Percentiles rank a stretch among this genome's conserved stretches.
These are phyloP conservation scores for Eupithecia dodoneata DNA, from an alignment of 2,888 invertebrate species.

Conservation along the genomic window DNA sequence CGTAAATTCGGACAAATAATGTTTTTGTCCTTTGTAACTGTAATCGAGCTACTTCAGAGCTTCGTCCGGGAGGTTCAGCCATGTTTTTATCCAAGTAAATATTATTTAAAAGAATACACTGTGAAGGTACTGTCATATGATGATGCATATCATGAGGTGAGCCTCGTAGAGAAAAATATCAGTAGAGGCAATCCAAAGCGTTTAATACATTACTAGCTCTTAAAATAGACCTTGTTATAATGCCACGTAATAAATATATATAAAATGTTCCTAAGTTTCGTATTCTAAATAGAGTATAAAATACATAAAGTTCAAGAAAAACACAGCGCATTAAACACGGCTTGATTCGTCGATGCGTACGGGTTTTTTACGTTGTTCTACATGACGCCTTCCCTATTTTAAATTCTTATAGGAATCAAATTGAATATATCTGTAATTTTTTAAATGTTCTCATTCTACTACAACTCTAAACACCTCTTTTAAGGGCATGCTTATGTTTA, in stretches of 20 bases:
- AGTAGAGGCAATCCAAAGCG: background rate
- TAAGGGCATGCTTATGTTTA: background rate
- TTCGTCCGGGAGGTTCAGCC: background rate
- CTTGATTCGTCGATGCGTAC: background rate
- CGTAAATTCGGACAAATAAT: conserved; percentile 13
- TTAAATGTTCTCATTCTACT: background rate
- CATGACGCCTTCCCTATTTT: background rate
- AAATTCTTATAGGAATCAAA: background rate
- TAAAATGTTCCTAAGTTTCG: background rate
- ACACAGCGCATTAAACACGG: background rate
- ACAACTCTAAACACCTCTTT: background rate
- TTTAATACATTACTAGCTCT: background rate
- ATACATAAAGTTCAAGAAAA: background rate
- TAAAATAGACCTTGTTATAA: background rate
- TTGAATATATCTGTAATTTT: background rate
- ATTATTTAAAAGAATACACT: background rate
- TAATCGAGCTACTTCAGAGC: background rate
- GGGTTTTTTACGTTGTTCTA: background rate
- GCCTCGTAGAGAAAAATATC: background rate
- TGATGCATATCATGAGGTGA: background rate
- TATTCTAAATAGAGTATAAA: background rate
- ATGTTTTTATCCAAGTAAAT: background rate
- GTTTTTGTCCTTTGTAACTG: background rate
- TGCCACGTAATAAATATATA: background rate
- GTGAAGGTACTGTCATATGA: background rate